Base-by-base conservation (phyloP, 1,140 invertebrate species). In the Scaptomyza graminum region DNA sequence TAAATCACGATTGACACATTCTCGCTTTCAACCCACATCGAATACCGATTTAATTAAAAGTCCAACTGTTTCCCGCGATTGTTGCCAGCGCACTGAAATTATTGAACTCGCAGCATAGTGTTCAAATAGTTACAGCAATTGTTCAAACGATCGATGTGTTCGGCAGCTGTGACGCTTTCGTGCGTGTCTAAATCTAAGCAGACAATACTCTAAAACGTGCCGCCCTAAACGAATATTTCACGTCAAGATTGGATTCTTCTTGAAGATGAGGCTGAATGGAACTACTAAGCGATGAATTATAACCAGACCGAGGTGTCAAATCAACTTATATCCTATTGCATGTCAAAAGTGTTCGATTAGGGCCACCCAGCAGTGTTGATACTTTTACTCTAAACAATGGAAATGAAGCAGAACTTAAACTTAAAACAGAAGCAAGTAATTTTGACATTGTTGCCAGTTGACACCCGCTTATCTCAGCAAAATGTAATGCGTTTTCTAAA, bases 31-130 rank as follows among this genome's bases (percentile, higher is more conserved):
- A 34, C 59, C 67, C 22, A 7, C 41, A 44, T 44, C 5, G 12
- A 8, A 12, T 57, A 15, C 9, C 12, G 13, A 15, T 44, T 43
- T 11, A 55, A 47, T 63, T 46, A 43, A 43, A 25, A 56, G 9
- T 60, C 56, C 61, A 78, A 76, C 74, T 64, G 64, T 64, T 66
- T 76, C 61, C 70, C 74, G 67, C 65, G 82, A 88, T 82, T 76
- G 82, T 64, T 88, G 78, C 59, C 76, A 52, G 55, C 79, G 57
- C 47, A 85, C 82, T 85, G 71, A 85, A 78, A 57, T 61, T 39
- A 46, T 57, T 9, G 1, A 67, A 15, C 34, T 12, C 28, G 31
- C 22, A 16, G 44, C 51, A 1, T 28, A 11, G 34, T 18, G 60
- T 64, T 84, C 63, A 56, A 74, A 70, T 79, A 84, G 52, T 62